Conservation (phyloP, 2,888 invertebrate species). For the Trachelus troglodyta region DNA sequence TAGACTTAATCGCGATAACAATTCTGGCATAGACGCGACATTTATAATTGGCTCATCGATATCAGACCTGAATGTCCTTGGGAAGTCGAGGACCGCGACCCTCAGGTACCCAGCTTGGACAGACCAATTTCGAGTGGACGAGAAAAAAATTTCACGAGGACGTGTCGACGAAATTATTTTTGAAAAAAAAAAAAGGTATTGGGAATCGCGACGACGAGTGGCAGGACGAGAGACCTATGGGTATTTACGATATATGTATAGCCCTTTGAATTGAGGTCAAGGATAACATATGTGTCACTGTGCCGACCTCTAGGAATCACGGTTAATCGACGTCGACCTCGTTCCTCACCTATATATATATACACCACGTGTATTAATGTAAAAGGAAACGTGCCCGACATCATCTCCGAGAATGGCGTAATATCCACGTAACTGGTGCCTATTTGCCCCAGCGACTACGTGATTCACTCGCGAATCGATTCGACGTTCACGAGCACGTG, state of each 20-base stretch:
- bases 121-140: background rate
- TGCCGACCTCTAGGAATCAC: background rate
- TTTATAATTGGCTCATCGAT: background rate
- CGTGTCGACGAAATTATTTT: background rate
- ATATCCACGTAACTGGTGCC: background rate
- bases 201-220: background rate
- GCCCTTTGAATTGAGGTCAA: background rate
- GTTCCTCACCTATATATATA: background rate
- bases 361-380: background rate
- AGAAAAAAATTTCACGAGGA: background rate
- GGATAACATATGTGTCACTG: background rate
- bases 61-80: background rate
- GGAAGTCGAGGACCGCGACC: background rate
- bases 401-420: background rate
- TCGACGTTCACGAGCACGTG: background rate
- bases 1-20: conserved; percentile 10
- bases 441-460: background rate
- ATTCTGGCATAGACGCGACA: background rate
- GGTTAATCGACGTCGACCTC: background rate
- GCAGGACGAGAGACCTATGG: background rate
- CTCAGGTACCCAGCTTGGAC: background rate
- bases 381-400: background rate
- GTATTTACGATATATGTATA: background rate
- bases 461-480: background rate
- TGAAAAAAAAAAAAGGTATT: rapidly evolving